These are phyloP conservation scores for Rhyacichthys aspro DNA, from an alignment of 2,797 vertebrate species.

Conservation along the genomic window DNA sequence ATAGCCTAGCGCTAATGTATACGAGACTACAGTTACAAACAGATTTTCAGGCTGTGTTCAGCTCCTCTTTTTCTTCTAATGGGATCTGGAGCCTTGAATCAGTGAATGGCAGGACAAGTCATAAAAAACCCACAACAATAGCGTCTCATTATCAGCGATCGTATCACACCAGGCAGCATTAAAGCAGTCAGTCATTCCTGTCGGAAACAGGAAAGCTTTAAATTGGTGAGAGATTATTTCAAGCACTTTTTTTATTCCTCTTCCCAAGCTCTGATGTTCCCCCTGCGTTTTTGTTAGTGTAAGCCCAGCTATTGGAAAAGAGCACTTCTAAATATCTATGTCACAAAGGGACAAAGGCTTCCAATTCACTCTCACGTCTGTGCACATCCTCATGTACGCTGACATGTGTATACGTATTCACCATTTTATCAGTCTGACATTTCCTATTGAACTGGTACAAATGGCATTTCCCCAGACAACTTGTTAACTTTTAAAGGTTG, in stretches of 20 bases:
- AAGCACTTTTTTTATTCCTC: constrained; percentile 1
- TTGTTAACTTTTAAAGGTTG: constrained; percentile 92
- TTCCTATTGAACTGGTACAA: constrained; percentile 86
- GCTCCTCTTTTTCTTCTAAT: constrained; percentile 16
- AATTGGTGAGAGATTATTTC: constrained; percentile 42
- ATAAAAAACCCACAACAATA: constrained; percentile 19
- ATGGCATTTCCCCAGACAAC: constrained; percentile 87
- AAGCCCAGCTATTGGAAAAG: constrained; percentile 20
- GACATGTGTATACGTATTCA: constrained; percentile 73
- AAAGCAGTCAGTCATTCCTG: constrained; percentile 25
- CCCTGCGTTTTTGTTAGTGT: constrained; percentile 16
- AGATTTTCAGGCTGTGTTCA: constrained; percentile 3
- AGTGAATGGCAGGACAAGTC: constrained; percentile 25
- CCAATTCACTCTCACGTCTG: constrained; percentile 41
- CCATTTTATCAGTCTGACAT: constrained; percentile 84
- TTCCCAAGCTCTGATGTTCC: constrained; percentile 20
- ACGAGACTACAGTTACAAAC: not conserved
- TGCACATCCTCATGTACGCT: constrained; percentile 50
- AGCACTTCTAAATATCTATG: constrained; percentile 41
- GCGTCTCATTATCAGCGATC: constrained; percentile 29
- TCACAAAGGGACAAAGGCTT: constrained; percentile 51
- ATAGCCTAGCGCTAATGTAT: not conserved
- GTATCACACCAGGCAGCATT: constrained; percentile 18
- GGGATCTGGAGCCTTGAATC: constrained; percentile 29
- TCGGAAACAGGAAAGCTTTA: constrained; percentile 23